Percentiles rank a stretch among this genome's conserved stretches.
phyloP scores from a whole-genome alignment of 2,888 invertebrate species.

The Ichneumoninae sp. region DNA sequence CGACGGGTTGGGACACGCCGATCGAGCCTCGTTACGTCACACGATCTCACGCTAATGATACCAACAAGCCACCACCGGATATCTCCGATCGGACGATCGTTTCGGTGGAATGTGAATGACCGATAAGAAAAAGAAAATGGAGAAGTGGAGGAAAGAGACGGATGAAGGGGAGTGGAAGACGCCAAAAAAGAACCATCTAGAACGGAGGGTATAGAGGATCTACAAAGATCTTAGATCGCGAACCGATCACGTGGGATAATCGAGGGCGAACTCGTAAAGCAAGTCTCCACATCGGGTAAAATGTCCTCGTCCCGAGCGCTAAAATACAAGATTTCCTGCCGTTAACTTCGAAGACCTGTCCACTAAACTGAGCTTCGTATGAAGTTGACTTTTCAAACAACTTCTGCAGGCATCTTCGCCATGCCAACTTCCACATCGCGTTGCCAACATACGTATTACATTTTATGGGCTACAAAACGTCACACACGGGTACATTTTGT shows the following conservation, averaged over 20 bases:
- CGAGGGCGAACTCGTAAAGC: conserved; percentile 49
- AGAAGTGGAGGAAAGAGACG: conserved; percentile 6
- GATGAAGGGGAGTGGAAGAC: conserved; percentile 15
- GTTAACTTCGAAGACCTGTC: neutral
- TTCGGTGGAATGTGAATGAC: conserved; percentile 76
- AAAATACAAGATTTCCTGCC: neutral
- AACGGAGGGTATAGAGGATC: neutral
- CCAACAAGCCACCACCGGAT: conserved; percentile 80
- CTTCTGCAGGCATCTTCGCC: neutral
- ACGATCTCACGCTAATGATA: conserved; percentile 82
- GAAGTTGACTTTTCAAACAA: conserved; percentile 1
- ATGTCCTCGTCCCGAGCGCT: conserved; percentile 10
- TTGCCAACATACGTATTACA: neutral
- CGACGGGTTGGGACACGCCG: conserved; percentile 76
- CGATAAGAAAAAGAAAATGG: conserved; percentile 15
- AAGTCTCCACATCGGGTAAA: conserved; percentile 11
- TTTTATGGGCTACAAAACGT: neutral
- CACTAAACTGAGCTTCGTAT: conserved; percentile 8
- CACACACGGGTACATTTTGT: neutral
- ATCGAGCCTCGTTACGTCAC: conserved; percentile 82
- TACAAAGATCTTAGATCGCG: conserved; percentile 9
- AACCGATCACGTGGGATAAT: conserved; percentile 70
- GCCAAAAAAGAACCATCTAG: conserved; percentile 7
- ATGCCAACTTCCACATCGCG: neutral
- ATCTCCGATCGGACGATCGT: conserved; percentile 77